Conservation (phyloP, 2,113 vertebrate genomes). For the Baryphthengus martii region DNA sequence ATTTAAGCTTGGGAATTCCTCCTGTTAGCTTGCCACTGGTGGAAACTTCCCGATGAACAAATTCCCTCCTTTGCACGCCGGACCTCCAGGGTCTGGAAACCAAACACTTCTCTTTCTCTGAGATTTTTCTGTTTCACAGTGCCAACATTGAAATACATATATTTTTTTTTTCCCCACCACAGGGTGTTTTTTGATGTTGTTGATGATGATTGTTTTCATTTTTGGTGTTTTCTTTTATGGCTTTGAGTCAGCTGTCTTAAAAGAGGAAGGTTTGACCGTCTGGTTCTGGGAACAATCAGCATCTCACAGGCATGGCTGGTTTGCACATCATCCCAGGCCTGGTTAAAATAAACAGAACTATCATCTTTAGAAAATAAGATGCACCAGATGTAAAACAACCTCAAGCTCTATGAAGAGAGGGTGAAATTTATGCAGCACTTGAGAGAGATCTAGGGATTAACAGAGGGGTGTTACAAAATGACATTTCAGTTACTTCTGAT, state of each 20-base stretch:
- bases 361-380: conserved; percentile 28
- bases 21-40: not conserved
- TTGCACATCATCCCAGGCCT: conserved; percentile 37
- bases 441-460: conserved; percentile 29
- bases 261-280: conserved; percentile 37
- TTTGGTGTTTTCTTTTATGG: conserved; percentile 54
- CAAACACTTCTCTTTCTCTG: not conserved
- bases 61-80: not conserved
- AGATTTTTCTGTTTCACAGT: not conserved
- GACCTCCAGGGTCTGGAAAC: not conserved
- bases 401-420: not conserved
- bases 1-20: conserved; percentile 16
- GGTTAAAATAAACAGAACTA: conserved; percentile 54
- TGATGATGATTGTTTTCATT: conserved; percentile 41
- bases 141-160: not conserved
- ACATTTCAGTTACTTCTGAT: not conserved
- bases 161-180: not conserved
- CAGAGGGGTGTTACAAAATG: not conserved
- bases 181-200: conserved; percentile 36
- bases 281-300: conserved; percentile 47
- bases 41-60: not conserved
- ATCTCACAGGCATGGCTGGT: conserved; percentile 25
- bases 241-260: conserved; percentile 48
- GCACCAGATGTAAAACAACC: conserved; percentile 47
- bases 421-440: conserved; percentile 38